Evolutionary conservation across 2,888 invertebrate genomes (phyloP), one percentile per base, ranked within the genome.

Genomic region (Opisthograptis luteolata): DNA sequence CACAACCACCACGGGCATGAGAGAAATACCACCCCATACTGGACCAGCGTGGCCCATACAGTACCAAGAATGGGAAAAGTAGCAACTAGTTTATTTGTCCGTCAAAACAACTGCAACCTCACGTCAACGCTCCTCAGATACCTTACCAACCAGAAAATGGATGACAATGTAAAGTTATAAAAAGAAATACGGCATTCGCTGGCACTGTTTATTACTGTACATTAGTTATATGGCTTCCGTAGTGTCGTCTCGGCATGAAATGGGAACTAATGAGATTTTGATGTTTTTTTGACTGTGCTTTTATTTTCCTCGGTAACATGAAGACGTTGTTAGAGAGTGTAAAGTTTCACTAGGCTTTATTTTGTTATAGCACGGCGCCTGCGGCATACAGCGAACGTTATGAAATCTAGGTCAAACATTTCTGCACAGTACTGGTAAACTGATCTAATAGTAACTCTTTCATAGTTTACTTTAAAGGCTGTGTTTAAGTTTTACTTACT

Each of bases 261-360:
- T 85, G 87, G 82, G 84, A 89, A 90, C 90, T 90, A 90, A 90
- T 90, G 90, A 90, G 89, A 85, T 89, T 90, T 89, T 90, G 90
- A 90, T 90, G 90, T 89, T 90, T 89, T 89, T 90, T 90, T 90
- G 89, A 90, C 90, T 88, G 87, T 84, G 81, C 81, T 85, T 85
- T 90, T 90, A 88, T 88, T 88, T 88, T 87, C 75, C 78, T 77
- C 73, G 68, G 80, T 68, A 76, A 71, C 76, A 72, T 79, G 71
- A 77, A 78, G 75, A 81, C 77, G 73, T 69, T 79, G 69, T 67
- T 74, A 61, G 66, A 64, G 73, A 68, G 66, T 75, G 75, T 73
- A 67, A 60, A 72, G 66, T 64, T 71, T 63, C 68, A 68, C 63
- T 64, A 63, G 64, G 53, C 44, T 31, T 48, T 62, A 55, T 53